Percentiles rank a stretch among this genome's conserved stretches.
phyloP scores from a whole-genome alignment of 2,113 vertebrate genomes.

The Oxygymnocypris stewartii region DNA sequence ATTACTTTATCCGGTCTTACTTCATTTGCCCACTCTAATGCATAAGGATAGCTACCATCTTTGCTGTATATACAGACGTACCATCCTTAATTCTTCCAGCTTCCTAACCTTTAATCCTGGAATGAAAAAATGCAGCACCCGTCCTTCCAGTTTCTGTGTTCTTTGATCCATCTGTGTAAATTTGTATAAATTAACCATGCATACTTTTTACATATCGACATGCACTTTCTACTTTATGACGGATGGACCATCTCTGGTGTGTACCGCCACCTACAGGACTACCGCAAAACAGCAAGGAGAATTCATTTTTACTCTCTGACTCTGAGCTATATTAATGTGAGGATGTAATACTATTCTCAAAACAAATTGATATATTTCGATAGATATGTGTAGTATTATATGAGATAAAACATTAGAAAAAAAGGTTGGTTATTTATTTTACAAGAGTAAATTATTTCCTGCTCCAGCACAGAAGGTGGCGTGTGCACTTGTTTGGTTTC shows the following conservation, averaged over 20 bases:
- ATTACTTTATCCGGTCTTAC: too few species aligned
- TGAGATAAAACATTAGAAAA: not conserved
- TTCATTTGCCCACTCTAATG: too few species aligned
- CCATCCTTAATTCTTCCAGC: too few species aligned
- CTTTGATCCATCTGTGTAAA: too few species aligned
- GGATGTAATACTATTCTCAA: not conserved
- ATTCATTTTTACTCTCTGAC: not conserved
- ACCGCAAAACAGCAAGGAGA: not conserved
- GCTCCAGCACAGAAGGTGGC: conserved; percentile 1
- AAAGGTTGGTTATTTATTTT: not conserved
- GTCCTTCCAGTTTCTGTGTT: too few species aligned
- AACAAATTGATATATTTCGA: not conserved
- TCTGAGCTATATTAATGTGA: not conserved
- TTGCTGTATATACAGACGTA: too few species aligned
- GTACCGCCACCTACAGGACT: not conserved
- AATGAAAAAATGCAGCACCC: too few species aligned
- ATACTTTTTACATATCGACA: too few species aligned
- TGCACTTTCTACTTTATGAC: not conserved
- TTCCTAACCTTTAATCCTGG: too few species aligned
- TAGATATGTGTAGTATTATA: too few species aligned
- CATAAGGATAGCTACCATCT: too few species aligned
- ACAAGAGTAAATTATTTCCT: not conserved
- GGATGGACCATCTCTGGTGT: accelerated
- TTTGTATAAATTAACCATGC: too few species aligned
- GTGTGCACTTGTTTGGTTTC: not conserved